Base-by-base conservation (phyloP, 2,113 vertebrate genomes). In the Globicephala melas region DNA sequence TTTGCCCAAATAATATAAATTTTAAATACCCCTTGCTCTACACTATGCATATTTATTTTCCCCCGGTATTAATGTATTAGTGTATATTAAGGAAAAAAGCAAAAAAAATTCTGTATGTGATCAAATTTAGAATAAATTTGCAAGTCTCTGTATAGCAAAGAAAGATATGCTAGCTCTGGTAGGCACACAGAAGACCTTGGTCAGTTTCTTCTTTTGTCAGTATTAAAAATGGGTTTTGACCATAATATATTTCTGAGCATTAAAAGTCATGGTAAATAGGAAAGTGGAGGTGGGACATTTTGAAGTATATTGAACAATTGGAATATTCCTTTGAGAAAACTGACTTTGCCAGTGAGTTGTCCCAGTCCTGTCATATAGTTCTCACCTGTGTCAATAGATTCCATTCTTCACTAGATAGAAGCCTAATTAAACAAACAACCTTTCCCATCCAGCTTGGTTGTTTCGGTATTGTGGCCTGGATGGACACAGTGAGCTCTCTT, bases 51-150 rank as follows among this genome's bases (percentile, higher is more conserved):
- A 55, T 88, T 96, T 96, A 21, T 21, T 67, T 44, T 70, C 3
- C n/a, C 17, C 4, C 8, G 82, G 8, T 88, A 53, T 58, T 88
- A 50, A 55, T 91, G 20, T 41, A n/a, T 79, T 90, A 89, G 18
- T 84, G 33, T 93, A 60, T 89, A 82, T 88, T 97, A 92, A 92
- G 55, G 62, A 85, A 93, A 44, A 81, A 79, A 82, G 23, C 50
- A 85, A 70, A 93, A 73, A 76, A 63, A 74, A 28, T 36, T n/a
- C 11, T 23, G 2, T 89, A 36, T 36, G 6, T 87, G 36, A 33
- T 83, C 63, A 95, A 15, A 55, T 93, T 82, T 92, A 96, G 15
- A 94, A 25, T 50, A 71, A 15, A 79, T 60, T 90, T 90, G 44
- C 47, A 79, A 77, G 38, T 77, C 36, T 96, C 0, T 74, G 1